These are phyloP conservation scores for Myotis findleyi DNA, from an alignment of 2,797 vertebrate genomes.

Conservation along the genomic window DNA sequence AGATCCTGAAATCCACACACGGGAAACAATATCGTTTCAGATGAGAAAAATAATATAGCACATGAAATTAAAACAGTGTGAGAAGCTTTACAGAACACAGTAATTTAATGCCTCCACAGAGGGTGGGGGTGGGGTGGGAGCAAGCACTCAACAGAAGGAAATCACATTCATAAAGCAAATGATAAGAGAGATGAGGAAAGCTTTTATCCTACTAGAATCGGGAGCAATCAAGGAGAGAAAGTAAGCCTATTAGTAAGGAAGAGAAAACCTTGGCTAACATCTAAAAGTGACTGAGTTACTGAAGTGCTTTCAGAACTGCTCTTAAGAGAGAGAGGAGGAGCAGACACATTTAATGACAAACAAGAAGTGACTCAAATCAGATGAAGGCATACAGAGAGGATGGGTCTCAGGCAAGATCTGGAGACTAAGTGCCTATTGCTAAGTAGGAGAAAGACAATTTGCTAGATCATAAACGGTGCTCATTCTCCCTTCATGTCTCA, in stretches of 20 bases:
- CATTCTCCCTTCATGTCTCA: neutral
- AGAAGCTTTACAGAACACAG: constrained; percentile 52
- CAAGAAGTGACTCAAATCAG: constrained; percentile 4
- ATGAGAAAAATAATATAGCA: constrained; percentile 36
- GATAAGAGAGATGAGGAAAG: constrained; percentile 25
- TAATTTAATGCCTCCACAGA: constrained; percentile 44
- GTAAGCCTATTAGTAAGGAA: constrained; percentile 35
- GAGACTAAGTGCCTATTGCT: neutral
- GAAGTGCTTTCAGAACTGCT: constrained; percentile 10
- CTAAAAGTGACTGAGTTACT: neutral
- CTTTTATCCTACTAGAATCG: neutral
- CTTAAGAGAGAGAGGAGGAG: neutral
- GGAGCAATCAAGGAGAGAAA: constrained; percentile 43
- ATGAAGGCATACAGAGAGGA: neutral
- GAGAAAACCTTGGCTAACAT: constrained; percentile 50
- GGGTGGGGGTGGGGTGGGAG: neutral
- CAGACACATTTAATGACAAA: constrained; percentile 34
- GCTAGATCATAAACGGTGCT: neutral
- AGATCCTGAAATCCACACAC: constrained; percentile 46
- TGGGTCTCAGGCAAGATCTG: neutral
- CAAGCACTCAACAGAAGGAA: constrained; percentile 30
- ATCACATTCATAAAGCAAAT: constrained; percentile 58
- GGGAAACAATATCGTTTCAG: constrained; percentile 25
- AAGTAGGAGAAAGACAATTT: neutral
- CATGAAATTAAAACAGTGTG: constrained; percentile 55